A percentile compares a stretch with the other conserved stretches of the same genome.
phyloP scores from a whole-genome alignment of 2,888 invertebrate species.

The Tetanocera ferruginea region DNA sequence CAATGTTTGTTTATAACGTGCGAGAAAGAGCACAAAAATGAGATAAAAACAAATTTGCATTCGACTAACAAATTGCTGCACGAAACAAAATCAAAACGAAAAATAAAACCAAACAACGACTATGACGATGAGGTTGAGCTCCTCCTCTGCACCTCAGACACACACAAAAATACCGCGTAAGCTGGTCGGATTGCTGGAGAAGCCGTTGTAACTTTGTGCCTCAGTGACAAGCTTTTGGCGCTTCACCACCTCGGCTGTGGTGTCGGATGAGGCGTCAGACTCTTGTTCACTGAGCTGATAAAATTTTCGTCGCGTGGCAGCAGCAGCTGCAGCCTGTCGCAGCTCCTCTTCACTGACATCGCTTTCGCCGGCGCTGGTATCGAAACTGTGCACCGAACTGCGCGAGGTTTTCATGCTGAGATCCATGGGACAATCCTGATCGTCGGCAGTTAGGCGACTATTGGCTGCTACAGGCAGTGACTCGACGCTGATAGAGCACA shows the following conservation, averaged over 20 bases:
- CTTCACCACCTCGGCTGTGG: slow-evolving; percentile 53
- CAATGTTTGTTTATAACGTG: not conserved
- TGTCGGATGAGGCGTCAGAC: slow-evolving; percentile 47
- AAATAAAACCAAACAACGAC: not conserved
- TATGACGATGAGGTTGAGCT: not conserved
- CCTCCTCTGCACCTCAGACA: slow-evolving; percentile 50
- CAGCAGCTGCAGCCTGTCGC: slow-evolving; percentile 38
- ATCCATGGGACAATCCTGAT: slow-evolving; percentile 70
- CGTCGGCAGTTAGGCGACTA: not conserved
- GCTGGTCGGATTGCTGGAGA: slow-evolving; percentile 57
- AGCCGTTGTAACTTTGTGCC: slow-evolving; percentile 41
- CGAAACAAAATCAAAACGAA: slow-evolving; percentile 5
- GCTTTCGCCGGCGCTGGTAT: slow-evolving; percentile 52
- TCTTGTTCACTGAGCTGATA: slow-evolving; percentile 56
- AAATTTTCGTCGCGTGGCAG: slow-evolving; percentile 57
- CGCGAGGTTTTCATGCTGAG: slow-evolving; percentile 77
- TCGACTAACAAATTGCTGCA: slow-evolving; percentile 15
- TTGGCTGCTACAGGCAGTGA: slow-evolving; percentile 52
- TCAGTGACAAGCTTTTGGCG: slow-evolving; percentile 59
- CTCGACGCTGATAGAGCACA: slow-evolving; percentile 61
- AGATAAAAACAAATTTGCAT: slow-evolving; percentile 27
- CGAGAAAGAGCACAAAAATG: not conserved
- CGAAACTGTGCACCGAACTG: slow-evolving; percentile 62
- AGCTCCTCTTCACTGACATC: slow-evolving; percentile 57
- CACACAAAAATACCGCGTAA: slow-evolving; percentile 64